Conservation (phyloP, 1,140 invertebrate genomes). For the Neuroterus valhalla region DNA sequence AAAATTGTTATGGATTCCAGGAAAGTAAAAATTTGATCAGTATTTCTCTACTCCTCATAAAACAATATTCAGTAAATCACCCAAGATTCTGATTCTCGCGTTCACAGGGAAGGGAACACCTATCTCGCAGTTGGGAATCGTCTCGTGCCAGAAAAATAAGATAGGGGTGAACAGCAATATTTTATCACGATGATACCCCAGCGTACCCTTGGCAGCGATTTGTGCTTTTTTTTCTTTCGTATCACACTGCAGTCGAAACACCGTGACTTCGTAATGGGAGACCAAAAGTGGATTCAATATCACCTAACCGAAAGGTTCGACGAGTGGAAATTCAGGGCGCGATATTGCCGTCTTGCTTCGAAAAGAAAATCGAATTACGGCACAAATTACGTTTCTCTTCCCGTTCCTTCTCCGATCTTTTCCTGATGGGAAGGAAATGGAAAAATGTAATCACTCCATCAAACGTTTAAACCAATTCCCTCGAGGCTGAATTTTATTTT, state of each 20-base stretch:
- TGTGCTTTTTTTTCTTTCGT: conserved; percentile 48
- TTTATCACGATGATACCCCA: conserved; percentile 64
- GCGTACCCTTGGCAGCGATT: conserved; percentile 59
- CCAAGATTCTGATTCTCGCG: background rate
- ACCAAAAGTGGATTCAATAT: conserved; percentile 49
- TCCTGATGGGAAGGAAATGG: conserved; percentile 1
- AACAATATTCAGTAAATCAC: no score
- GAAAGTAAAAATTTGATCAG: no score
- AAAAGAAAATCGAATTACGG: conserved; percentile 53
- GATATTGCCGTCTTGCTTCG: conserved; percentile 23
- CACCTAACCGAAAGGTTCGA: conserved; percentile 25
- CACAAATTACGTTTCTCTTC: conserved; percentile 37
- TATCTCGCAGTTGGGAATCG: conserved; percentile 33
- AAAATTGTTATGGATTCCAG: no score
- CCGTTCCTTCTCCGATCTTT: background rate
- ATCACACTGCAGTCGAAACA: conserved; percentile 45
- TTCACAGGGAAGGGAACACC: background rate
- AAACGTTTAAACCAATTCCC: background rate
- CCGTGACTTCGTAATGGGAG: conserved; percentile 26
- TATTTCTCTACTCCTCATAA: no score
- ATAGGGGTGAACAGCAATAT: conserved; percentile 56
- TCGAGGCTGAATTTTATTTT: background rate
- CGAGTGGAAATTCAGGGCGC: conserved; percentile 14
- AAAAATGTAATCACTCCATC: background rate
- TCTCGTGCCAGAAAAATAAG: conserved; percentile 43